phyloP scores from a whole-genome alignment of 2,888 invertebrate genomes.

The Frankliniella intonsa region DNA sequence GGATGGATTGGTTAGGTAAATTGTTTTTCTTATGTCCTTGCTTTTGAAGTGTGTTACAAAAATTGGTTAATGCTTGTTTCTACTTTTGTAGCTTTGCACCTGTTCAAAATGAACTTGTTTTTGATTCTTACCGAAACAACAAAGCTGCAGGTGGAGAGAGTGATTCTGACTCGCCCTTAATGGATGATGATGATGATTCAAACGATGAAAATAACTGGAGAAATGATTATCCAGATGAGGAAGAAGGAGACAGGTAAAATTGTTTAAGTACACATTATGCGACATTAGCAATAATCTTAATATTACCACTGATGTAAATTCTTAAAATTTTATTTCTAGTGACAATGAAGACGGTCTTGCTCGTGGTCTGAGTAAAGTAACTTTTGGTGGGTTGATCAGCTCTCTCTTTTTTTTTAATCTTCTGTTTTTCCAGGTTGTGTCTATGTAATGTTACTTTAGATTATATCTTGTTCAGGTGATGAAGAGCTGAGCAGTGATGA shows the following conservation, averaged over 20 bases:
- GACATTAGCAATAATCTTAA: neutral
- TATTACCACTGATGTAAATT: neutral
- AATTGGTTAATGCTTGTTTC: neutral
- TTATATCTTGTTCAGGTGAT: neutral
- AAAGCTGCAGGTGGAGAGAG: slow-evolving; percentile 31
- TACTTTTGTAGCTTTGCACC: slow-evolving; percentile 16
- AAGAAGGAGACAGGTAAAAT: slow-evolving; percentile 37
- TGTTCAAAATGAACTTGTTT: slow-evolving; percentile 47
- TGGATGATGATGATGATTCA: slow-evolving; percentile 43
- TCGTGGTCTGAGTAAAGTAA: neutral
- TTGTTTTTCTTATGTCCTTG: neutral
- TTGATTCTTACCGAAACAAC: slow-evolving; percentile 41
- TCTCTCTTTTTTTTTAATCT: neutral
- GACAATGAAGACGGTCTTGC: neutral
- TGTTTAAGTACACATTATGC: neutral
- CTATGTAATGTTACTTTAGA: neutral
- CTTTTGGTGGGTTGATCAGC: neutral
- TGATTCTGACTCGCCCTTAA: slow-evolving; percentile 33
- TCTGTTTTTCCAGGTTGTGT: neutral
- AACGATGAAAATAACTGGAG: slow-evolving; percentile 45
- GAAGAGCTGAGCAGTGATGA: neutral
- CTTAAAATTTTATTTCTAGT: neutral
- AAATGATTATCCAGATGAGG: slow-evolving; percentile 45
- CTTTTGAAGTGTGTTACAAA: neutral
- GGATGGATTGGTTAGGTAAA: neutral